phyloP scores from a whole-genome alignment of 2,797 vertebrate genomes.

The Lacerta agilis region DNA sequence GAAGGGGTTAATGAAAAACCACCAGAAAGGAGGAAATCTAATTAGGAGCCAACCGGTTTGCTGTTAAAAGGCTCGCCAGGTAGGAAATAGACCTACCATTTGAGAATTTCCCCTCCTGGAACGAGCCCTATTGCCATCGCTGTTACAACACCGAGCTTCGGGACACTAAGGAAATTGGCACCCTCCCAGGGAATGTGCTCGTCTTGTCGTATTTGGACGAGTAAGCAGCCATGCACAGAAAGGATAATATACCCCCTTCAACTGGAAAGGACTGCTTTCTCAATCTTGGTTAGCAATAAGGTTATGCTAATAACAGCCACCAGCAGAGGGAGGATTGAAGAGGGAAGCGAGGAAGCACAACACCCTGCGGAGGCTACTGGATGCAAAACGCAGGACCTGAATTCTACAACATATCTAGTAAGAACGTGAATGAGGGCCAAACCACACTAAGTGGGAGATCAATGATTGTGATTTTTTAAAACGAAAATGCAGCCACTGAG shows the following conservation, averaged over 20 bases:
- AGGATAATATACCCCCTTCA: conserved; percentile 35
- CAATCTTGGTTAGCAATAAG: conserved; percentile 26
- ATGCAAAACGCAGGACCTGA: conserved; percentile 12
- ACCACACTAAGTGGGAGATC: not conserved
- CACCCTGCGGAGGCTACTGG: not conserved
- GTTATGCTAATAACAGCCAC: conserved; percentile 35
- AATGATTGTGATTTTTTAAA: not conserved
- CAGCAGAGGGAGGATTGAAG: conserved; percentile 28
- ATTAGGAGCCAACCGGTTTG: conserved; percentile 69
- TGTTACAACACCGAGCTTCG: conserved; percentile 44
- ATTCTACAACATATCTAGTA: not conserved
- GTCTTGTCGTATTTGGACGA: conserved; percentile 13
- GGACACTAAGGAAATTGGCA: not conserved
- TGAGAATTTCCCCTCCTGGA: conserved; percentile 46
- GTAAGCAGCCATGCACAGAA: conserved; percentile 43
- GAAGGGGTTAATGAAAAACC: conserved; percentile 60
- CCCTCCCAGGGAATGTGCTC: conserved; percentile 46
- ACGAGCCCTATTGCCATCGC: conserved; percentile 45
- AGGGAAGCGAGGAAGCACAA: conserved; percentile 42
- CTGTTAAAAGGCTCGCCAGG: conserved; percentile 65
- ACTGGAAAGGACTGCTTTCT: conserved; percentile 40
- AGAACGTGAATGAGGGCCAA: not conserved
- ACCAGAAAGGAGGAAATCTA: conserved; percentile 54
- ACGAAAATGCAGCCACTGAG: not conserved
- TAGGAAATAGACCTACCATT: conserved; percentile 58